Evolutionary conservation across 1,140 invertebrate species (phyloP).

Genomic region (Tribolium castaneum): DNA sequence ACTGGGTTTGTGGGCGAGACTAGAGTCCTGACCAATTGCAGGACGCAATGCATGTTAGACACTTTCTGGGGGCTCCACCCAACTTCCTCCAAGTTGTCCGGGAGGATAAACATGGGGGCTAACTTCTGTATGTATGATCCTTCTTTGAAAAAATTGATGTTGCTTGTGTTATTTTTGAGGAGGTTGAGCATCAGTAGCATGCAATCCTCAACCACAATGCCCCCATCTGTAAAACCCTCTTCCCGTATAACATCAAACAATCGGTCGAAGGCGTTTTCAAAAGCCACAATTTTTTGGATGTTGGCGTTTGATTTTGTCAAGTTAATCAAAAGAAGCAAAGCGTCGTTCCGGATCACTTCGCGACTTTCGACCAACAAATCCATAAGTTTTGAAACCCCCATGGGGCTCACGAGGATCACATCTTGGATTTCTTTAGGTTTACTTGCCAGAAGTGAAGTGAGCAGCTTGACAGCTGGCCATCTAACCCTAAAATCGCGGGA

Average conservation of each 20-base stretch:
- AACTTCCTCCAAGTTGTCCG: slow-evolving; percentile 76
- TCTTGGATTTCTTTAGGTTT: slow-evolving; percentile 95
- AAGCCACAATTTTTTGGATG: slow-evolving; percentile 99
- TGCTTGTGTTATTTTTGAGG: slow-evolving; percentile 94
- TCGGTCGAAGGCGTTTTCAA: slow-evolving; percentile 98
- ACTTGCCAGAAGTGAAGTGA: slow-evolving; percentile 85
- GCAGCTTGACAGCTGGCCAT: slow-evolving; percentile 86
- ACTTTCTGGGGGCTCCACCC: slow-evolving; percentile 96
- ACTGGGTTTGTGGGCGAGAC: slow-evolving; percentile 62
- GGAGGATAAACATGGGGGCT: slow-evolving; percentile 86
- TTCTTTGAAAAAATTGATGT: slow-evolving; percentile 99
- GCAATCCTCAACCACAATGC: slow-evolving; percentile 98
- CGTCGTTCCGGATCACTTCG: slow-evolving; percentile 97
- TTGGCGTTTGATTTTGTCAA: slow-evolving; percentile 96
- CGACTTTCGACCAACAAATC: slow-evolving; percentile 92
- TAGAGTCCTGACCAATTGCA: slow-evolving; percentile 86
- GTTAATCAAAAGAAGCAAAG: slow-evolving; percentile 91
- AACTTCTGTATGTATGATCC: slow-evolving; percentile 93
- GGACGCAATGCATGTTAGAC: slow-evolving; percentile 91
- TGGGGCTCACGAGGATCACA: slow-evolving; percentile 92
- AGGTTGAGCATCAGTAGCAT: slow-evolving; percentile 95
- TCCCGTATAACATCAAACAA: slow-evolving; percentile 93
- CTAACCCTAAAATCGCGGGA: slow-evolving; percentile 82
- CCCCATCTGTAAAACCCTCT: slow-evolving; percentile 95
- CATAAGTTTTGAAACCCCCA: slow-evolving; percentile 98